phyloP scores from a whole-genome alignment of 2,888 invertebrate genomes.

The Hoplodrina ambigua region DNA sequence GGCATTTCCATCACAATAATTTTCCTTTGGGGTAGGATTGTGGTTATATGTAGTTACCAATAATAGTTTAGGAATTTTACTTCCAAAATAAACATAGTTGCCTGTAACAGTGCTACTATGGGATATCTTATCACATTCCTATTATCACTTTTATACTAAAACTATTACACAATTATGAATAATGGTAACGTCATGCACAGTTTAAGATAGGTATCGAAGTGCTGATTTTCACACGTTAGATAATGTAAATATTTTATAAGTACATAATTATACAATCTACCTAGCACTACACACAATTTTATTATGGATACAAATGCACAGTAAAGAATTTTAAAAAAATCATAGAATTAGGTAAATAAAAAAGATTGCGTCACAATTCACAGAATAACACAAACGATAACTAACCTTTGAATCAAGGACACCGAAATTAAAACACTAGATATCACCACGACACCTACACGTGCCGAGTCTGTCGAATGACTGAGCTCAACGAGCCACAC shows the following conservation, averaged over 20 bases:
- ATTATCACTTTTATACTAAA: background rate
- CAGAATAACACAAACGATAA: conserved; percentile 29
- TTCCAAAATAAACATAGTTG: background rate
- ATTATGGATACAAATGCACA: too few species aligned
- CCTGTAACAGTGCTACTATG: background rate
- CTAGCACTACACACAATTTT: too few species aligned
- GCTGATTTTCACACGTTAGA: background rate
- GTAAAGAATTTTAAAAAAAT: background rate
- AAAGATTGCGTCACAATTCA: conserved; percentile 34
- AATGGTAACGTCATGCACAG: background rate
- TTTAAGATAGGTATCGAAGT: too few species aligned
- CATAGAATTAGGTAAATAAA: background rate
- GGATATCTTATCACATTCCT: conserved; percentile 3
- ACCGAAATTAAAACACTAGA: conserved; percentile 33
- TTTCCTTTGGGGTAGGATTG: background rate
- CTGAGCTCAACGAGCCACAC: conserved; percentile 20
- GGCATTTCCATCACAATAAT: background rate
- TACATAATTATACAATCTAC: background rate
- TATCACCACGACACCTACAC: conserved; percentile 31
- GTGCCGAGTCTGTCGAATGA: conserved; percentile 25
- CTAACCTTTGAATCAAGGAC: conserved; percentile 55
- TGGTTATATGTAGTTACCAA: too few species aligned
- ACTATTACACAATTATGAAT: conserved; percentile 11
- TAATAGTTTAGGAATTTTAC: too few species aligned
- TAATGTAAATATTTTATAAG: conserved; percentile 9